Base-by-base conservation (phyloP, 2,888 invertebrate species). In the Omphaloscelis lunosa region DNA sequence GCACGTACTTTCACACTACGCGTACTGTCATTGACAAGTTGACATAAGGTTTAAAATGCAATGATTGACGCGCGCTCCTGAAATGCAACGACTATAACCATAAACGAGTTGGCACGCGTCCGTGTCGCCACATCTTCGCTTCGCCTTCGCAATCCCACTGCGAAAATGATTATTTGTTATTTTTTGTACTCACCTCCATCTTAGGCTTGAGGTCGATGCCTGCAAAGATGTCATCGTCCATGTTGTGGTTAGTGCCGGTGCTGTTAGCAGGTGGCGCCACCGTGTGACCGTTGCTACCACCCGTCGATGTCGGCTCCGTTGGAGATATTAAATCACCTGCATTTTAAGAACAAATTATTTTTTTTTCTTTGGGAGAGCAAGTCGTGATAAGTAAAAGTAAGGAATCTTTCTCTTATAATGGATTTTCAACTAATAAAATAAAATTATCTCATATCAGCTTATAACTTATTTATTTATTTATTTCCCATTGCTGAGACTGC, bases 141-240 rank as follows among this genome's bases (percentile, higher is more conserved):
- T 53, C 9, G 6, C 5, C 1, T 39, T 67, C 15, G 23, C 29
- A 34, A 45, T n/a, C n/a, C n/a, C n/a, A n/a, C n/a, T n/a, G n/a
- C n/a, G n/a, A n/a, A n/a, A n/a, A n/a, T n/a, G 45, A 45, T 45
- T 1, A 0, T 8, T 39, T 51, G n/a, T 23, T 51, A n/a, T n/a
- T 48, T 45, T 17, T 34, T 11, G 1, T n/a, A 15, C 71, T 56
- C 1, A 98, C 75, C 94, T 97, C 97, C 94, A 97, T 97, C 91
- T 98, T 98, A 27, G 98, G 97, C 87, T 98, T 98, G 78, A 98
- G 97, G 90, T 98, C 98, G 79, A 98, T 97, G 0, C 97, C 97
- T 0, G 97, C 97, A 88, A 98, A 98, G 51, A 98, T 97, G 76
- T 98, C 98, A 88, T 98, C 98, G 74, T 97, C 97, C 90, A 98